Base-by-base conservation (phyloP, 2,888 invertebrate species). In the Trichopria drosophilae region DNA sequence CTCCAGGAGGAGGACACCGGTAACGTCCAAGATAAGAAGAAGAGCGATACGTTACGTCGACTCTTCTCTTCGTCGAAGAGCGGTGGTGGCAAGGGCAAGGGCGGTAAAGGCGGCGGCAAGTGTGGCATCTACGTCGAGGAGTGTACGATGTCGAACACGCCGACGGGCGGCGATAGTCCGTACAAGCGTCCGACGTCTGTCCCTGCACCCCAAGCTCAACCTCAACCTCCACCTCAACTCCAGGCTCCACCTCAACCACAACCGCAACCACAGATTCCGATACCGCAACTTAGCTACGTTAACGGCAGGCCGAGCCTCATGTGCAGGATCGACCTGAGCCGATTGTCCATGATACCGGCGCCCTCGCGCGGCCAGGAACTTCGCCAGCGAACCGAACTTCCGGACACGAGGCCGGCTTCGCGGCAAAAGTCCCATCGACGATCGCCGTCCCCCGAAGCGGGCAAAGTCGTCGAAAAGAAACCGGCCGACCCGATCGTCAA, bases 21-120 rank as follows among this genome's bases (percentile, higher is more conserved):
- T 41, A 71, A 78, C 9, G 79, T 81, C 1, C 80, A 82, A 51
- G 86, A 87, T 69, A 86, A 86, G 65, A 87, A 86, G 73, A 87
- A 87, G 70, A 85, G 80, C 62, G 84, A 82, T 63, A 85, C 86
- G 1, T 71, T 87, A 44, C 77, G 84, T 31, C 85, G 84, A 65
- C 75, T 87, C 42, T 86, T 86, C 67, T 43, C 45, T 7, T 48
- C 44, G n/a, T 81, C 80, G 1, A 78, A 78, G 9, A 81, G 82
- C 37, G 85, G 85, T 3, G 81, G 80, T 6, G 85, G 85, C 63
- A 82, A 85, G 36, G 86, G 86, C 0, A 75, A 74, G 23, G 77
- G 74, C 15, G 86, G 86, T 0, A 86, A 86, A 63, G 85, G 85
- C 5, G 82, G 78, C 7, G 85, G 84, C 31, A 84, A 85, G 57